Evolutionary conservation across 1,140 invertebrate species (phyloP), one percentile per base, ranked within the genome.

Genomic region (Antheraea mylitta): DNA sequence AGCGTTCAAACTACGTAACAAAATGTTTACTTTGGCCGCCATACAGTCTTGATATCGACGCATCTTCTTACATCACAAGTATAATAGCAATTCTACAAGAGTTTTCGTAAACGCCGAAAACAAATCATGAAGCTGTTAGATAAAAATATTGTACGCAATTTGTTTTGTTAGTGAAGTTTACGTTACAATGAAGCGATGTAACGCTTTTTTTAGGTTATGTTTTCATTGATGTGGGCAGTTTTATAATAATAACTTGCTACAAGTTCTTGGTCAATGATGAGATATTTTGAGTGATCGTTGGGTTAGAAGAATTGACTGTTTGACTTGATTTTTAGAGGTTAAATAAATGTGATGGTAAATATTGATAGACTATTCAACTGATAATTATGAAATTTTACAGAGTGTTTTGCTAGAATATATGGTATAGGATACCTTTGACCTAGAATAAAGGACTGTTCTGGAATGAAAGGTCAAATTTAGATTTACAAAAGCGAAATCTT

Each of bases 231-330:
- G 45, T 53, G 45, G 45, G 45, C 6, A 13, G 38, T 42, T n/a
- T 53, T n/a, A 53, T 53, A 53, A 11, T 53, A 53, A 53, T 53
- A 53, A 13, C 45, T 1, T 16, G 11, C 1, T 53, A 53, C 45
- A 36, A 63, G 61, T 63, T 7, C 13, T 37, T 37, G 61, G 61
- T 63, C 61, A 63, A 63, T 37, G 61, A 37, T 37, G 37, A 63
- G 22, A 37, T 63, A 63, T 63, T 63, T 37, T 63, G 11, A 36
- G 6, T 13, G 13, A 16, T 11, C 13, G 16, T 42, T 6, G 1
- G 45, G 45, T 53, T 53, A 1, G 6, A 53, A 6, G 11, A 13
- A 16, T 53, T 53, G 16, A 11, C 45, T 53, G 45, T 16, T 53
- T 16, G 11, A 7, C 22, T 30, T 30, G 22, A 30, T 30, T 30